Conservation (phyloP, 2,797 vertebrate species). For the Anas capensis region DNA sequence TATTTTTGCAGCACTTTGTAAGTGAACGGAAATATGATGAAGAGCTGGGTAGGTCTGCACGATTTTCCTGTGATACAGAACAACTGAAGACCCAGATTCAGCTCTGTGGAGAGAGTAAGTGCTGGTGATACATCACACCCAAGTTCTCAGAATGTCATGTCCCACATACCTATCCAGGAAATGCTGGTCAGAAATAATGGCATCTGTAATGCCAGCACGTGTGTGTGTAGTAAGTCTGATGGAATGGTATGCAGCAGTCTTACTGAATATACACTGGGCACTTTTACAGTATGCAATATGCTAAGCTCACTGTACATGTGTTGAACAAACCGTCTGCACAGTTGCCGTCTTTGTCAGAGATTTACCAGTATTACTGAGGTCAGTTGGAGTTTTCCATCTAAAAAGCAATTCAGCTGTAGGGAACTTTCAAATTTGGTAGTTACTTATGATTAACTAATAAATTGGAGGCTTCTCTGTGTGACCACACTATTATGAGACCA, state of each 20-base stretch:
- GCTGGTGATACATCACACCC: background rate
- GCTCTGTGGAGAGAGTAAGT: conserved; percentile 85
- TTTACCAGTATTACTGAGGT: background rate
- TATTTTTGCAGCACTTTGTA: conserved; percentile 81
- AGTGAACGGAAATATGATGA: conserved; percentile 86
- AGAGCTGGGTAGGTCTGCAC: conserved; percentile 82
- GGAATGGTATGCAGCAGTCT: background rate
- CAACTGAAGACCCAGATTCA: conserved; percentile 82
- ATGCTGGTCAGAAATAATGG: background rate
- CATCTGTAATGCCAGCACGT: background rate
- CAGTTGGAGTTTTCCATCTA: background rate
- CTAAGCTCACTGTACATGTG: background rate
- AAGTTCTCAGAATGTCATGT: background rate
- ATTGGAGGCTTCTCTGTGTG: background rate
- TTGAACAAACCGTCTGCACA: background rate
- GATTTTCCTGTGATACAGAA: conserved; percentile 82
- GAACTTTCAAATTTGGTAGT: background rate
- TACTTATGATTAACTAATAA: background rate
- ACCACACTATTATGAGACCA: background rate
- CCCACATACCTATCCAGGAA: background rate
- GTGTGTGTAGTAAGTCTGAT: background rate
- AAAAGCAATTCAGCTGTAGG: background rate
- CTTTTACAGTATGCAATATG: rapidly evolving
- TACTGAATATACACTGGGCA: background rate
- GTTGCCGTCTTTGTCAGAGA: background rate